These are phyloP conservation scores for Formica selysi DNA, from an alignment of 1,140 invertebrate species.

Conservation along the genomic window DNA sequence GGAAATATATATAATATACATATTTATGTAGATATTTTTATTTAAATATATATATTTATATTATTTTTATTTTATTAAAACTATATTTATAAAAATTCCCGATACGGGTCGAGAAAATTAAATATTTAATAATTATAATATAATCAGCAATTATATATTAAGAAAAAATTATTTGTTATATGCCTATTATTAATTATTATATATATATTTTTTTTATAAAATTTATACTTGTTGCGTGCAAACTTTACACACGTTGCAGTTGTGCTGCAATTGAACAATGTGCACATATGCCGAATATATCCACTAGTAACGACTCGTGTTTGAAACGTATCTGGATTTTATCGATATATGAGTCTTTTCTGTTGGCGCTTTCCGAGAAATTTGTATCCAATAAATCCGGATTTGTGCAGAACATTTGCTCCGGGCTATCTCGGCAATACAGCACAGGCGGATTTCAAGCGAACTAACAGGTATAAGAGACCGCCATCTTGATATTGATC, in stretches of 20 bases:
- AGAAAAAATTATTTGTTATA: background rate
- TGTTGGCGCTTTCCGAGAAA: conserved; percentile 23
- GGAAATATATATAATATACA: background rate
- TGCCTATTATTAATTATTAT: background rate
- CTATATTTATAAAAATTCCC: background rate
- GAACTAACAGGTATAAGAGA: conserved; percentile 45
- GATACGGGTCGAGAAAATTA: background rate
- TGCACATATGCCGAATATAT: background rate
- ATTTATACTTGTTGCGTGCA: too few species aligned
- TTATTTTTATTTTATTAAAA: background rate
- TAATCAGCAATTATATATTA: background rate
- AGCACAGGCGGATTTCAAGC: conserved; percentile 29
- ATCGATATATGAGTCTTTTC: conserved; percentile 5
- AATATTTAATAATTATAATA: background rate
- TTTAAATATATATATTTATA: background rate
- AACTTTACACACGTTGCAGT: background rate
- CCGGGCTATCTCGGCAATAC: conserved; percentile 9
- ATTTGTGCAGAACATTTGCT: conserved; percentile 32
- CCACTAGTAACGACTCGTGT: background rate
- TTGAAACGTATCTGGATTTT: conserved; percentile 1
- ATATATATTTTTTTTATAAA: background rate
- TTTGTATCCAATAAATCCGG: conserved; percentile 39
- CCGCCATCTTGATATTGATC: conserved; percentile 50
- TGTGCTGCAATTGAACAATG: background rate
- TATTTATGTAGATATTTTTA: background rate